phyloP scores from a whole-genome alignment of 2,797 vertebrate species.

The Pteronotus mesoamericanus region DNA sequence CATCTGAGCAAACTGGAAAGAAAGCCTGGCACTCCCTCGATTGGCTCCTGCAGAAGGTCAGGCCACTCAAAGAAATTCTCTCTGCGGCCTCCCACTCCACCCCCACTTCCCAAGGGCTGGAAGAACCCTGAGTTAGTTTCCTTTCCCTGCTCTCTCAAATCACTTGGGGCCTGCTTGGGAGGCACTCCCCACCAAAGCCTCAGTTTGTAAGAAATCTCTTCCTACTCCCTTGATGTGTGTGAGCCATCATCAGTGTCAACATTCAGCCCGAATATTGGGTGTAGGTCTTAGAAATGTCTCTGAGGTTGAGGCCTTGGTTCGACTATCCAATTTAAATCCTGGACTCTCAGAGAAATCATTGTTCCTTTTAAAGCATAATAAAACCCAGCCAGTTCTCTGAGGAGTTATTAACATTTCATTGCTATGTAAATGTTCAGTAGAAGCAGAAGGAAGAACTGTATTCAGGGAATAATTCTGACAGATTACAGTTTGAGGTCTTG shows the following conservation, averaged over 20 bases:
- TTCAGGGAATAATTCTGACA: slow-evolving; percentile 41
- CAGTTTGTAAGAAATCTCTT: neutral
- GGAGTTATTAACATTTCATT: slow-evolving; percentile 44
- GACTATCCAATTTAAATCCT: slow-evolving; percentile 1
- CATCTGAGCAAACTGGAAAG: neutral
- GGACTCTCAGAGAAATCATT: slow-evolving; percentile 5
- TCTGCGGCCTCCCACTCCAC: neutral
- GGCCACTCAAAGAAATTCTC: neutral
- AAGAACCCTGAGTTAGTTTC: neutral
- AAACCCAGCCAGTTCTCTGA: neutral
- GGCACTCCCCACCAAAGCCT: neutral
- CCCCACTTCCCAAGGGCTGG: neutral
- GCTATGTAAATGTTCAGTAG: slow-evolving; percentile 38
- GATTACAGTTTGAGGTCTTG: slow-evolving; percentile 42
- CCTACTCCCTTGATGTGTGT: neutral
- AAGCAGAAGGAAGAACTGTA: neutral
- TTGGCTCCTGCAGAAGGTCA: neutral
- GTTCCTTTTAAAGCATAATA: neutral
- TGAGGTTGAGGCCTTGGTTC: neutral
- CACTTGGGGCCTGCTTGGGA: neutral
- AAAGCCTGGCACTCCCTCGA: neutral
- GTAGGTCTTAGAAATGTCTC: neutral
- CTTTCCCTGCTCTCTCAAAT: neutral
- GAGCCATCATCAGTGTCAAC: neutral
- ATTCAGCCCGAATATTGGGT: neutral